phyloP scores from a whole-genome alignment of 2,888 invertebrate species.

The Conchocele bisecta region DNA sequence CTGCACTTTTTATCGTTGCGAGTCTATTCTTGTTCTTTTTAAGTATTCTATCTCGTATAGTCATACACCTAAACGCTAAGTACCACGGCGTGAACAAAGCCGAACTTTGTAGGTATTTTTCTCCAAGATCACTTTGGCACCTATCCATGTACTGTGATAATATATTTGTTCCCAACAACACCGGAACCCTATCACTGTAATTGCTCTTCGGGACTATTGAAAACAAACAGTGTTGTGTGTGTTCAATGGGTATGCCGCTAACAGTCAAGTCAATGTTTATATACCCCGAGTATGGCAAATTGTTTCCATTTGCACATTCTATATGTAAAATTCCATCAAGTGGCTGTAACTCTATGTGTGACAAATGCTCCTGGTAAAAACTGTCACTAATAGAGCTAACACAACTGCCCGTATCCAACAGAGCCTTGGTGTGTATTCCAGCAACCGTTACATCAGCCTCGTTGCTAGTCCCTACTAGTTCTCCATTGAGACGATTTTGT shows the following conservation, averaged over 20 bases:
- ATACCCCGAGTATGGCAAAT: background rate
- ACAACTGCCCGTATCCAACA: background rate
- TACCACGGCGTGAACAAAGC: conserved; percentile 13
- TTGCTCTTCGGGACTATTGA: background rate
- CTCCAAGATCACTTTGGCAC: background rate
- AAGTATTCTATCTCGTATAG: background rate
- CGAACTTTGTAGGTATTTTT: conserved; percentile 1
- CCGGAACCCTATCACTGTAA: conserved; percentile 1
- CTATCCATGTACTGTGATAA: background rate
- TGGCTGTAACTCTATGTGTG: background rate
- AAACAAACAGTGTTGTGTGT: background rate
- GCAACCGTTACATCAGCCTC: background rate
- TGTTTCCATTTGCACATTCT: background rate
- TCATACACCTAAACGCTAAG: conserved; percentile 7
- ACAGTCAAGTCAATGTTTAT: background rate
- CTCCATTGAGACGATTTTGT: background rate
- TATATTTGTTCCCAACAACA: too few species aligned
- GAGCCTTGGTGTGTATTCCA: background rate
- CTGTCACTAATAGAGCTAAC: background rate
- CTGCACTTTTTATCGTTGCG: background rate
- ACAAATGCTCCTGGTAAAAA: background rate
- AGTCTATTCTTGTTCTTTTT: background rate
- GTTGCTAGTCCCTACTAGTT: background rate
- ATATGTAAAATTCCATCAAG: background rate
- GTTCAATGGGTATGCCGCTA: background rate